phyloP scores from a whole-genome alignment of 1,140 invertebrate species.

The Parapsyche elsis region DNA sequence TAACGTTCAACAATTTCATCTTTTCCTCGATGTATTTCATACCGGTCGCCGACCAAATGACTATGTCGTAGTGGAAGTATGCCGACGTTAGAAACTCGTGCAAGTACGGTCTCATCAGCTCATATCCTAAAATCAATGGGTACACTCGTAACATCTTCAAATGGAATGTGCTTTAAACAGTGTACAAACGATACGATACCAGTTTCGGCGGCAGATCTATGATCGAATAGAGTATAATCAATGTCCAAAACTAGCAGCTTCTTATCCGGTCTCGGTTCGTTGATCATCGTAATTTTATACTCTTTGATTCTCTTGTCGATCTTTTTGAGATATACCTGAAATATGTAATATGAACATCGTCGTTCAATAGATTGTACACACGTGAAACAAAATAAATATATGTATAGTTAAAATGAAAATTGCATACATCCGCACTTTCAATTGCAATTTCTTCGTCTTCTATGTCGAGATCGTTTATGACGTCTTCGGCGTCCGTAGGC shows the following conservation, averaged over 20 bases:
- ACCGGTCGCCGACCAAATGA: constrained; percentile 94
- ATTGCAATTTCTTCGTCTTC: constrained; percentile 87
- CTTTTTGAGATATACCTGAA: constrained; percentile 76
- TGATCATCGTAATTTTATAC: constrained; percentile 86
- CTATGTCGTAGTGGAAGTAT: constrained; percentile 89
- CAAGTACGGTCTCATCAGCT: constrained; percentile 94
- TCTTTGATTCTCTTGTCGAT: constrained; percentile 87
- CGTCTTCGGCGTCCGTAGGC: constrained; percentile 84
- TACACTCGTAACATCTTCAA: not conserved
- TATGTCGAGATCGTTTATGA: constrained; percentile 88
- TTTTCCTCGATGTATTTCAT: constrained; percentile 99
- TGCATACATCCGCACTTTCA: constrained; percentile 78
- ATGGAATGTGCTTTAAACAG: not conserved
- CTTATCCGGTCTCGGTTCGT: constrained; percentile 83
- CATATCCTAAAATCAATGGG: constrained; percentile 65
- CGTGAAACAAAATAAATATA: constrained; percentile 8
- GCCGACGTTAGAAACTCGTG: constrained; percentile 95
- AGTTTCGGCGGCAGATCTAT: constrained; percentile 89
- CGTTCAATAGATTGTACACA: constrained; percentile 17
- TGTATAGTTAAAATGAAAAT: not conserved
- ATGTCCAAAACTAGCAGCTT: constrained; percentile 96
- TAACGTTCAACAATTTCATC: constrained; percentile 92
- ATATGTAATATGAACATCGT: constrained; percentile 55
- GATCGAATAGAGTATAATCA: constrained; percentile 97
- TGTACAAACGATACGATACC: constrained; percentile 65